Evolutionary conservation across 37 sponge, comb jelly and placozoan species (phyloP), one percentile per base, ranked within the genome.

Genomic region (Halichondria panicea): DNA sequence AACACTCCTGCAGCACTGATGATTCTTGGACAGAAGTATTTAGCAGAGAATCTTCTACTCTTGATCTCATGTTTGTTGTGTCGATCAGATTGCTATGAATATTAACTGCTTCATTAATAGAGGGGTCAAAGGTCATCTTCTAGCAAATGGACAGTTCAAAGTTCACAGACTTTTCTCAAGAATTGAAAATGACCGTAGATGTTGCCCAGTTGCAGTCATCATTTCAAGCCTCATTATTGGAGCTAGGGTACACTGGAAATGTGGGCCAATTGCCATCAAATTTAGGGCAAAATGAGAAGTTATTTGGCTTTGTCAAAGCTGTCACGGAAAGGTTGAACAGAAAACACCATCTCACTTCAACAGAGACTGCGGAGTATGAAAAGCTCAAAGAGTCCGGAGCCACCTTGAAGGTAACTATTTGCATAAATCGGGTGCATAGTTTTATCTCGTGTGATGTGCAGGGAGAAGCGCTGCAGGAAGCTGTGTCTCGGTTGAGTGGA

Each of bases 311-410:
- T 58, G 35, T 83, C 36, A n/a, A 56, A 22, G 74, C 68, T 68
- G n/a, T 38, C 1, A 30, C 36, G 3, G 68, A 53, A 33, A 24
- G 43, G 19, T 4, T 74, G 28, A 24, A 43, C 9, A 75, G 75
- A 30, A 44, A 56, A 37, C 74, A 75, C 59, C 30, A 43, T 38
- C 4, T 83, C 40, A 55, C 77, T 21, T 36, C 74, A 4, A 19
- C 59, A 32, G 83, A 83, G 28, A 21, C 1, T 46, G 36, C 15
- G 30, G 38, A 75, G 84, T 75, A 34, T 83, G 76, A 74, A 60
- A 62, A 74, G 22, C 43, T 68, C 15, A 60, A 78, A 38, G 39
- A 32, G 3, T 30, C 58, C 39, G 43, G 66, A 5, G 43, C 21
- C 22, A 43, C 15, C 28, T 0, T 62, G 25, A 43, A 62, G 63